These are phyloP conservation scores for Chondrilla cf. caribensis DNA, from an alignment of 37 sponge, comb jelly and placozoan genomes.

Conservation along the genomic window DNA sequence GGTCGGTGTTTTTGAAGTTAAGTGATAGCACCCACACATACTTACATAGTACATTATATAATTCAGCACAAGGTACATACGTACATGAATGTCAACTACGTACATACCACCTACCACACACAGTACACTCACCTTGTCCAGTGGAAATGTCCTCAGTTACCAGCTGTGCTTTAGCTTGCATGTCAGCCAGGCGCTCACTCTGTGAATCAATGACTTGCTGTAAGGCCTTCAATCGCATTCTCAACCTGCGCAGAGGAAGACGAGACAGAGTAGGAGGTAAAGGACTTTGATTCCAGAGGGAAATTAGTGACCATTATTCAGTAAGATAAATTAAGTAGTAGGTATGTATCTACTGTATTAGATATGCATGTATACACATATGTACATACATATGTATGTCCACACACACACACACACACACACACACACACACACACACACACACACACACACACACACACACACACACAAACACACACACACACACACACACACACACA, in stretches of 20 bases:
- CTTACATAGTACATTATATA: neutral
- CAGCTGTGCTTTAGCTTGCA: slow-evolving; percentile 41
- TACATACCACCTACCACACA: neutral
- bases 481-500: slow-evolving; percentile 1
- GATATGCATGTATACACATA: neutral
- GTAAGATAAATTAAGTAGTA: too few species aligned
- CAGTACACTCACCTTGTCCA: slow-evolving; percentile 63
- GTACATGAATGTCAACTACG: neutral
- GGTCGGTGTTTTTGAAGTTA: too few species aligned
- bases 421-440: neutral
- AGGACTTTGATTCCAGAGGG: neutral
- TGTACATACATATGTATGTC: slow-evolving; percentile 24
- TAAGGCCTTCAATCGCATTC: slow-evolving; percentile 76
- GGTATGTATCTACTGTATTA: neutral
- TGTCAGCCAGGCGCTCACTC: slow-evolving; percentile 53
- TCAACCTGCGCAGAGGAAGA: slow-evolving; percentile 41
- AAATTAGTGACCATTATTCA: neutral
- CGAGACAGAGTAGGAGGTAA: neutral
- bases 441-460: slow-evolving; percentile 11
- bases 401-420: neutral
- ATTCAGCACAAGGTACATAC: neutral
- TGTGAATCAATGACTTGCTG: slow-evolving; percentile 79
- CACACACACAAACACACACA: too few species aligned
- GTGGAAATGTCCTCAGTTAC: slow-evolving; percentile 61
- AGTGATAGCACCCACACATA: neutral